Evolutionary conservation across 2,113 vertebrate species (phyloP), one percentile per base, ranked within the genome.

Genomic region (Lasiurus borealis): DNA sequence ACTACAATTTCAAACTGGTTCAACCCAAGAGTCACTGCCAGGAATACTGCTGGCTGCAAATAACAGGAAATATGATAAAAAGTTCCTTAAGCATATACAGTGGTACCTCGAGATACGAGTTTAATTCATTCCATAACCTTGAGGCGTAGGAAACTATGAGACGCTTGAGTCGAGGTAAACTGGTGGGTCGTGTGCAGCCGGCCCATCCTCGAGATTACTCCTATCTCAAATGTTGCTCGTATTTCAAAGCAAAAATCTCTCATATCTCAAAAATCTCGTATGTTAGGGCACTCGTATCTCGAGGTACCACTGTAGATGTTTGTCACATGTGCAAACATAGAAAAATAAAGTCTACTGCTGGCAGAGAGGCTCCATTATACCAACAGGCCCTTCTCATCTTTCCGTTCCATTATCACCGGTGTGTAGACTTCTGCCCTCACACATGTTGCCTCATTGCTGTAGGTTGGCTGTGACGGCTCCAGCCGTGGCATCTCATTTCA

Each of bases 51-150:
- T 44, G 84, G 75, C 81, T 94, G 9, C 40, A 89, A 92, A 90
- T 90, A 96, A 88, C n/a, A 75, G 82, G 80, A 95, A 95, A 71
- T 72, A 94, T 84, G 57, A 84, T 57, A 44, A 54, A 88, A 82
- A 48, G 5, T 84, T 94, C 40, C 66, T 69, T 36, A 87, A 93
- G 62, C 76, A 81, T 36, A 86, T 59, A n/a, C n/a, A n/a, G n/a
- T n/a, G n/a, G n/a, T n/a, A n/a, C n/a, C n/a, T n/a, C n/a, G n/a
- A n/a, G n/a, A n/a, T n/a, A n/a, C n/a, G n/a, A n/a, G n/a, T n/a
- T n/a, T n/a, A n/a, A n/a, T n/a, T n/a, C n/a, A n/a, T n/a, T n/a
- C n/a, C n/a, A n/a, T n/a, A n/a, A n/a, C n/a, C n/a, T n/a, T n/a
- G n/a, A n/a, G n/a, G n/a, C n/a, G n/a, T n/a, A n/a, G n/a, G n/a